Evolutionary conservation across 1,140 invertebrate genomes (phyloP), one percentile per base, ranked within the genome.

Genomic region (Apocrypta bakeri): DNA sequence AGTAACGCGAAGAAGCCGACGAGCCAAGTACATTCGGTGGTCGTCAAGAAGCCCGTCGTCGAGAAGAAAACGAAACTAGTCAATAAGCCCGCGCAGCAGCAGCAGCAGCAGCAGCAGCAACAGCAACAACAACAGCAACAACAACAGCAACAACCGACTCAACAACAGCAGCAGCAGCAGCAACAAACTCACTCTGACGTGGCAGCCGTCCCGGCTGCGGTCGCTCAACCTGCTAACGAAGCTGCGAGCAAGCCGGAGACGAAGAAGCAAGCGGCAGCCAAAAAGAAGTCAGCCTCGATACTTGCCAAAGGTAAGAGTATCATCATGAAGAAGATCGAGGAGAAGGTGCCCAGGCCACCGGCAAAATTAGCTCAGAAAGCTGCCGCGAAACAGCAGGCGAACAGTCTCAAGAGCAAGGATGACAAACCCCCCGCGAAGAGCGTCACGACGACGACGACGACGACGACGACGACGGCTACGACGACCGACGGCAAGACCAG

Each of bases 371-470:
- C 48, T 0, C 48, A 78, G n/a, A 29, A 78, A 11, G 69, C 69
- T 1, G 89, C 86, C 40, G 89, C 86, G 56, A 90, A 88, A 77
- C 89, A 89, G 17, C 84, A 85, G 42, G 27, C 81, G 12, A 66
- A 42, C 64, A 87, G 66, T 29, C 89, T 88, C 74, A 81, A 84
- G 42, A 56, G 83, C 61, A 90, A 90, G 87, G 89, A 90, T 85
- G 88, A 88, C 42, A 92, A 90, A 63, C 69, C 90, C 48, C 85
- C 88, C 14, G 86, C 83, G 33, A 92, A 90, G 74, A 88, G 87
- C 68, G 85, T 84, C n/a, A 91, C 90, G 79, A 87, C 88, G 12
- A 27, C 64, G 25, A 8, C 90, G 79, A 90, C 48, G 21, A 0
- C 48, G 21, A 56, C 48, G 48, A 56, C 14, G 42, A 17, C 42